phyloP scores from a whole-genome alignment of 2,113 vertebrate genomes.

The Phalacrocorax brasilianus region DNA sequence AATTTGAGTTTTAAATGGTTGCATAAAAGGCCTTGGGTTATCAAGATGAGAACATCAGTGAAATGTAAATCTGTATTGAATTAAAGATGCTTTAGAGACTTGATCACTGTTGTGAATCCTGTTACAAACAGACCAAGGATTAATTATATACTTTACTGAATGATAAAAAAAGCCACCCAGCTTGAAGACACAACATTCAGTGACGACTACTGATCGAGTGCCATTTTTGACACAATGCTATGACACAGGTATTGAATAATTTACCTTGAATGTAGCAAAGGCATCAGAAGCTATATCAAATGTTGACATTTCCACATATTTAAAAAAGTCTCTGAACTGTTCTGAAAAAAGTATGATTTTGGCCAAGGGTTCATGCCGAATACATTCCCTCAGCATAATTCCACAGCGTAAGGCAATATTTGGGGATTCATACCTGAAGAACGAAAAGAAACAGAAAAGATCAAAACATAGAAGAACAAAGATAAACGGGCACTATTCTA shows the following conservation, averaged over 20 bases:
- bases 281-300: conserved; percentile 98
- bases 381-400: conserved; percentile 96
- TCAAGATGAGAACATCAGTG: background rate
- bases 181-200: background rate
- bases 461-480: background rate
- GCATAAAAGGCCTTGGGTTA: background rate
- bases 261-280: conserved; percentile 98
- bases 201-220: background rate
- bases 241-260: background rate
- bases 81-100: background rate
- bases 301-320: conserved; percentile 96
- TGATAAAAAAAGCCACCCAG: background rate
- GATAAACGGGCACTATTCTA: background rate
- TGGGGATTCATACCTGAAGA: conserved; percentile 90
- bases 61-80: background rate
- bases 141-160: background rate
- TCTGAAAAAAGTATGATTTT: conserved; percentile 89
- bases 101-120: background rate
- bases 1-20: background rate
- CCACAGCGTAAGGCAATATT: conserved; percentile 93
- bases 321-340: conserved; percentile 91
- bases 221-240: background rate
- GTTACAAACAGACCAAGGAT: background rate
- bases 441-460: background rate
- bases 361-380: conserved; percentile 94